phyloP scores from a whole-genome alignment of 2,113 vertebrate genomes.

The Saguinus imperator region DNA sequence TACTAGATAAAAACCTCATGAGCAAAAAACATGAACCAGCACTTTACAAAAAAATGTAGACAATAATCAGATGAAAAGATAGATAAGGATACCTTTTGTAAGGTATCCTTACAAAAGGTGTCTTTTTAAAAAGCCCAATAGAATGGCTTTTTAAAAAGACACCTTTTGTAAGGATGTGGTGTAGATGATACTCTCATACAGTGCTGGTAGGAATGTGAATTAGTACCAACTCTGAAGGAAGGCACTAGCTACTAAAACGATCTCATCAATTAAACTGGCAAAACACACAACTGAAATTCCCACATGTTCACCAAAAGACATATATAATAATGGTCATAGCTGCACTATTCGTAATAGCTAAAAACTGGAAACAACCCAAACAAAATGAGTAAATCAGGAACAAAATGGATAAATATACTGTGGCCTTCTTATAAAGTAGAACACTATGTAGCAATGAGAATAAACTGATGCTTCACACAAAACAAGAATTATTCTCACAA shows the following conservation, averaged over 20 bases:
- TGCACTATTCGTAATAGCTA: background rate
- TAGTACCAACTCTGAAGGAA: background rate
- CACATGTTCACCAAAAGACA: background rate
- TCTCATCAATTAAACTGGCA: background rate
- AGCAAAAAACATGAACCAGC: background rate
- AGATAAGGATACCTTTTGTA: background rate
- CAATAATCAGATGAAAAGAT: background rate
- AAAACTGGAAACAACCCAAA: background rate
- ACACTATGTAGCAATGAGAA: background rate
- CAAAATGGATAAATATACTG: background rate
- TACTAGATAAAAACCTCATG: background rate
- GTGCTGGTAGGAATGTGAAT: background rate
- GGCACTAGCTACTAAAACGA: background rate
- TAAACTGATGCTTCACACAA: background rate
- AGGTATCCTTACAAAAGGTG: background rate
- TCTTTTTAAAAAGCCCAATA: background rate
- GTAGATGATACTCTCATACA: background rate
- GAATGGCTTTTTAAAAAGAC: background rate
- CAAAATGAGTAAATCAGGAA: background rate
- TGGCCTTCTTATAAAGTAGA: background rate
- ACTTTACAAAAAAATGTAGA: background rate
- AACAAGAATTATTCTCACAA: background rate
- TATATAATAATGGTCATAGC: background rate
- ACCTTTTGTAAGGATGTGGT: background rate
- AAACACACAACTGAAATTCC: background rate